phyloP scores from a whole-genome alignment of 1,140 invertebrate genomes.

The Drosophila triauraria region DNA sequence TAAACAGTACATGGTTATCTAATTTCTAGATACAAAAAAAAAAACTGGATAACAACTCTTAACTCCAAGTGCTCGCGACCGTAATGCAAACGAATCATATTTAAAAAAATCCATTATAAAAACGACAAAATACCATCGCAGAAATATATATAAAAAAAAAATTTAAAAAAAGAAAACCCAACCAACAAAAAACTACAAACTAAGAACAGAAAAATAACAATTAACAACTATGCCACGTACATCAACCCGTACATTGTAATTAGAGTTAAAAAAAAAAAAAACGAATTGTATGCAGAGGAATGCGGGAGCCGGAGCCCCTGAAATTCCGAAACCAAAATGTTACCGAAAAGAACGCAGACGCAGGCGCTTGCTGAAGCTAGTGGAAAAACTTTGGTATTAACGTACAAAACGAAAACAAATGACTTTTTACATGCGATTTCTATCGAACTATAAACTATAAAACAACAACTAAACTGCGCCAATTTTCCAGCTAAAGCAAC shows the following conservation, averaged over 20 bases:
- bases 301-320: conserved; percentile 25
- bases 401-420: conserved; percentile 70
- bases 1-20: conserved; percentile 28
- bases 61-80: conserved; percentile 57
- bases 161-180: conserved; percentile 26
- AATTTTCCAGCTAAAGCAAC: conserved; percentile 69
- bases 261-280: conserved; percentile 37
- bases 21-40: conserved; percentile 25
- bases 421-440: conserved; percentile 66
- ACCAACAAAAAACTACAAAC: conserved; percentile 23
- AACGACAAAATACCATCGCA: conserved; percentile 29
- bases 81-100: conserved; percentile 76
- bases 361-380: conserved; percentile 60
- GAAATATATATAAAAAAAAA: conserved; percentile 46
- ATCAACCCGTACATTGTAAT: conserved; percentile 48
- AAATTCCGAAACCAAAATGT: conserved; percentile 30
- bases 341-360: conserved; percentile 53
- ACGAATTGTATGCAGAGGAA: conserved; percentile 33
- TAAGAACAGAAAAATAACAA: conserved; percentile 50
- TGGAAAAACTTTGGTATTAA: conserved; percentile 59
- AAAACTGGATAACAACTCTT: conserved; percentile 22
- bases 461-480: conserved; percentile 42
- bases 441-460: conserved; percentile 22
- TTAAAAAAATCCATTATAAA: conserved; percentile 37
- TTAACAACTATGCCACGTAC: conserved; percentile 52